Base-by-base conservation (phyloP, 2,888 invertebrate genomes). In the Cabera pusaria region DNA sequence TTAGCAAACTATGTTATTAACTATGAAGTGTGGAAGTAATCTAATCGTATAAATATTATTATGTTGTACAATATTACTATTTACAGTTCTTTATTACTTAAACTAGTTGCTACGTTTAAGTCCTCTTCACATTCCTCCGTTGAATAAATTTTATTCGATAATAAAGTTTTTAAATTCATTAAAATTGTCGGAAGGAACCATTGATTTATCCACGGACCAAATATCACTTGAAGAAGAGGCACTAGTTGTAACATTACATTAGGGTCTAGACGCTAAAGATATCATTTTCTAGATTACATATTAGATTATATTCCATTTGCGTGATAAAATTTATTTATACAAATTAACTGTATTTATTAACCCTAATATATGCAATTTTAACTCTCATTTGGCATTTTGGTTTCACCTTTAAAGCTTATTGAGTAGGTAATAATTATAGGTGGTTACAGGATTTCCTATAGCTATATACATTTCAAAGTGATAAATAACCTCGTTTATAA, bases 41-140 rank as follows among this genome's bases (percentile, higher is more conserved):
- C 59, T 70, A 61, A 52, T 60, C 54, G 59, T 66, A 66, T 61
- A 64, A 58, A 66, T 59, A 61, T 56, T 56, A 59, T 53, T 48
- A 44, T 42, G 35, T 49, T 34, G 10, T 59, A 58, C 58, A 42
- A 20, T 24, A 12, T 60, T 62, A n/a, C 71, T 64, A 56, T 52
- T 22, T 27, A 27, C 71, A 74, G 72, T 59, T 72, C 72, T 37
- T 36, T 41, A 56, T 59, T 42, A 25, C 32, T 46, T 39, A 49
- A 51, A 59, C 54, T 49, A 52, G 49, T 61, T 55, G 48, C 58
- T 52, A 14, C 49, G 31, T 37, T 42, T 27, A 44, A 52, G 49
- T 55, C 49, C 49, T 55, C 32, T 53, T 52, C 25, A 46, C 46
- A 49, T 53, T 45, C 43, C 36, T 25, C 57, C 43, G 39, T 43